Evolutionary conservation across 2,797 vertebrate genomes (phyloP).

Genomic region (Lutjanus campechanus): DNA sequence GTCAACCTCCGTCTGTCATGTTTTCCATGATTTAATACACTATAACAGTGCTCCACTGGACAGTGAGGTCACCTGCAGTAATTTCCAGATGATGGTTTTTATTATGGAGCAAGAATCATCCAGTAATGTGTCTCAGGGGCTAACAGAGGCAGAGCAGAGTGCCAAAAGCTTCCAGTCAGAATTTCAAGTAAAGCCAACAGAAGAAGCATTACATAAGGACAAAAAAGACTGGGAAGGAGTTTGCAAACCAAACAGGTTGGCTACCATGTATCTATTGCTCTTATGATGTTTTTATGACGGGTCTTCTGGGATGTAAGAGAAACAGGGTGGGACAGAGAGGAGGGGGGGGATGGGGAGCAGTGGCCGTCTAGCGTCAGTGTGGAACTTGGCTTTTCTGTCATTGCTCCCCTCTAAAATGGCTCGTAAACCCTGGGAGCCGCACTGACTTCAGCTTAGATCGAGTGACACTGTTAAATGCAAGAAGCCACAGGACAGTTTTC

Average conservation of each 20-base stretch:
- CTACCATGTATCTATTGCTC: constrained; percentile 7
- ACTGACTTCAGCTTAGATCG: constrained; percentile 74
- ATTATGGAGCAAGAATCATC: constrained; percentile 58
- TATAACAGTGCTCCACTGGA: constrained; percentile 50
- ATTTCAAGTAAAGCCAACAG: constrained; percentile 34
- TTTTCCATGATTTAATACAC: constrained; percentile 68
- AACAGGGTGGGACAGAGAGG: constrained; percentile 24
- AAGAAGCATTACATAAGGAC: constrained; percentile 12
- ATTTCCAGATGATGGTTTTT: constrained; percentile 69
- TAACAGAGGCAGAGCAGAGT: constrained; percentile 41
- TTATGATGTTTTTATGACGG: constrained; percentile 23
- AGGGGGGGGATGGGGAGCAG: constrained; percentile 11
- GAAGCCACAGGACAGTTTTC: constrained; percentile 53
- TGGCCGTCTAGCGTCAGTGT: constrained; percentile 69
- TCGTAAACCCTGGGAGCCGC: constrained; percentile 66
- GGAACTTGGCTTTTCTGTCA: constrained; percentile 74
- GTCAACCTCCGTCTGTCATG: constrained; percentile 25
- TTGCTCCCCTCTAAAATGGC: constrained; percentile 74
- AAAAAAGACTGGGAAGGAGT: background rate
- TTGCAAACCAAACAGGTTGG: constrained; percentile 23
- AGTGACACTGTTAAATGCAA: constrained; percentile 74
- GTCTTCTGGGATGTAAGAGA: constrained; percentile 25
- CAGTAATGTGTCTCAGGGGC: constrained; percentile 53
- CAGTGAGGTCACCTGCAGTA: constrained; percentile 63
- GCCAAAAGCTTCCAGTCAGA: constrained; percentile 51